Percentiles rank a stretch among this genome's conserved stretches.
Conservation (phyloP, 92 coral and sea anemone genomes). For the Bergia sp. region DNA sequence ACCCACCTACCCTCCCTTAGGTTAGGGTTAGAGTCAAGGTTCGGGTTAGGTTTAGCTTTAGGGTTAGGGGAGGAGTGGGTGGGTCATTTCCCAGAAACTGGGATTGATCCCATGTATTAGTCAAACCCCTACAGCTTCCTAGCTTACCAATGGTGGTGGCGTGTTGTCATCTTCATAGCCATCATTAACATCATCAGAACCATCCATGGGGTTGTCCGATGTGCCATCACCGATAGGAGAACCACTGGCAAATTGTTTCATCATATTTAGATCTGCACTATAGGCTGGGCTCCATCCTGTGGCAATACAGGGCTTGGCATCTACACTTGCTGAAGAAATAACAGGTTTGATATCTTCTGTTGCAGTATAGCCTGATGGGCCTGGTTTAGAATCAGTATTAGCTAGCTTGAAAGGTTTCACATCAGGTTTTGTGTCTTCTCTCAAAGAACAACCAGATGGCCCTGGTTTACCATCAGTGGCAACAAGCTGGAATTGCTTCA, state of each 20-base stretch:
- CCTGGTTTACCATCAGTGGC: constrained; percentile 10
- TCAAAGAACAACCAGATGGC: background rate
- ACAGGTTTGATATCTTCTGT: background rate
- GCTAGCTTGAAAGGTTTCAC: background rate
- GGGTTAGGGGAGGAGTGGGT: too few species aligned
- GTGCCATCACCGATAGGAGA: background rate
- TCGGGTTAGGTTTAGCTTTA: too few species aligned
- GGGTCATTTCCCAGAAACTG: too few species aligned
- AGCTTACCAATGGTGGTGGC: constrained; percentile 9
- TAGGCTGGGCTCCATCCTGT: background rate
- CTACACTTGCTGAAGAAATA: background rate
- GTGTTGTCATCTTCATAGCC: background rate
- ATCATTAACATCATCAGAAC: background rate
- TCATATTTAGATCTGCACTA: background rate
- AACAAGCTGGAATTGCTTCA: background rate
- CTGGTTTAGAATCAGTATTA: background rate
- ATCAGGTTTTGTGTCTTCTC: background rate
- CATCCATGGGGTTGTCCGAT: background rate
- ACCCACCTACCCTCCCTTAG: too few species aligned
- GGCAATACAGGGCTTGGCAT: background rate
- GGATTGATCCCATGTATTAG: too few species aligned
- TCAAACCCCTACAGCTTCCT: background rate
- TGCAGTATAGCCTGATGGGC: background rate
- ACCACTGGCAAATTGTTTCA: background rate
- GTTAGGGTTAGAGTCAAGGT: too few species aligned